Percentiles rank a stretch among this genome's conserved stretches.
These are phyloP conservation scores for Heloderma charlesbogerti DNA, from an alignment of 2,113 vertebrate species.

Conservation along the genomic window DNA sequence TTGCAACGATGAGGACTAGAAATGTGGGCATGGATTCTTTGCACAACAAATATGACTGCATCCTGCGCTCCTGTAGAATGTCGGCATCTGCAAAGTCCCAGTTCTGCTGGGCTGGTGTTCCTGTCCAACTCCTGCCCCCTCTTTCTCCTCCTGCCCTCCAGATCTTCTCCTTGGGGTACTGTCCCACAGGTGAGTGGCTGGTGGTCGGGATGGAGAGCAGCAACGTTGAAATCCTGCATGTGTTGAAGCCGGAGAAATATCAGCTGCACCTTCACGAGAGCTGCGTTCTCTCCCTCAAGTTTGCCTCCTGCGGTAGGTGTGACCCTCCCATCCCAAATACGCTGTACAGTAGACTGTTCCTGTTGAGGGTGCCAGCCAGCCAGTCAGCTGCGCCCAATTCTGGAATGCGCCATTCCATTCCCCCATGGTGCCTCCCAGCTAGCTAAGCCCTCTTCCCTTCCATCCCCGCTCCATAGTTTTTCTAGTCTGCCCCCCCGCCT, in stretches of 20 bases:
- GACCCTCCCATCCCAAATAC: no score
- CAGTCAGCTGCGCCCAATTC: no score
- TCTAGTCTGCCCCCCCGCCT: no score
- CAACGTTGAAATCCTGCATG: slow-evolving; percentile 84
- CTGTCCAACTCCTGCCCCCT: not conserved
- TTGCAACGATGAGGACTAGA: not conserved
- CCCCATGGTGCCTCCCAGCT: no score
- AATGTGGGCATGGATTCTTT: not conserved
- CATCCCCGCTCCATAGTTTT: no score
- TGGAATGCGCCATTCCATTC: no score
- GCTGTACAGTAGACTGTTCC: no score
- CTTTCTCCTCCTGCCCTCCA: not conserved
- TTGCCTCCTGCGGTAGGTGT: slow-evolving; percentile 80
- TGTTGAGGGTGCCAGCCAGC: no score
- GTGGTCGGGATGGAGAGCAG: slow-evolving; percentile 86
- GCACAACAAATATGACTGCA: fast-evolving
- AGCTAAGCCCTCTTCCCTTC: no score
- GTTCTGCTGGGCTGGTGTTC: no score
- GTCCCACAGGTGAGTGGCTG: slow-evolving; percentile 82
- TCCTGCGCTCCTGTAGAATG: not conserved
- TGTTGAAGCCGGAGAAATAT: slow-evolving; percentile 76
- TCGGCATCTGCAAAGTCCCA: not conserved
- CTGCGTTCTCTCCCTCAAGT: slow-evolving; percentile 82
- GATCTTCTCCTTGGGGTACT: slow-evolving; percentile 81
- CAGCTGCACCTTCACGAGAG: slow-evolving; percentile 80